Evolutionary conservation across 2,888 invertebrate species (phyloP).

Genomic region (Thelaira solivaga): DNA sequence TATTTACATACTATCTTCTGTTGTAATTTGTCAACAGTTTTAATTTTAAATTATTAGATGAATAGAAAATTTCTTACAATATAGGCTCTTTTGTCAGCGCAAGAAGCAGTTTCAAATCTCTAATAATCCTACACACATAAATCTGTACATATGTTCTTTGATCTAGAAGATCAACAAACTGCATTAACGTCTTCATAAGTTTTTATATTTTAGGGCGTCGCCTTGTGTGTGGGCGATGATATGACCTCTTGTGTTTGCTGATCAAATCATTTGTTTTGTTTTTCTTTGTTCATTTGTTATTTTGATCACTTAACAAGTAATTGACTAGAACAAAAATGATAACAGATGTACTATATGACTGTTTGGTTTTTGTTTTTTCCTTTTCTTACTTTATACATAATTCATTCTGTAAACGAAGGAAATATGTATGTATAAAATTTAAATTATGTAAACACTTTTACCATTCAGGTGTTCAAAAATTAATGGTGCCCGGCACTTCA

Average conservation of each 20-base stretch:
- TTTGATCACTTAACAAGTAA: slow-evolving; percentile 8
- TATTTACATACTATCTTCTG: not conserved
- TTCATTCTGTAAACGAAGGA: no score
- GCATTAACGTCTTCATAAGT: slow-evolving; percentile 10
- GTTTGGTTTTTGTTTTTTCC: no score
- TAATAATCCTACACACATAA: not conserved
- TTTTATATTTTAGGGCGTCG: slow-evolving; percentile 57
- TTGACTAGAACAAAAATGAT: slow-evolving; percentile 1
- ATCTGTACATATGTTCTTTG: no score
- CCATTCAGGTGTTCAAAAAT: slow-evolving; percentile 89
- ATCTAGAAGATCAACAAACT: slow-evolving; percentile 29
- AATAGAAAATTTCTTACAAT: no score
- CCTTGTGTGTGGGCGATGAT: slow-evolving; percentile 52
- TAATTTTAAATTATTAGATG: no score
- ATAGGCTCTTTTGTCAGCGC: not conserved
- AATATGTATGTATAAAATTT: no score
- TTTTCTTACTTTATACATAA: no score
- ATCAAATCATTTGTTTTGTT: slow-evolving; percentile 26
- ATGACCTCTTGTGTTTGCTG: slow-evolving; percentile 35
- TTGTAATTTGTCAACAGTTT: no score
- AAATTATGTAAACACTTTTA: not conserved
- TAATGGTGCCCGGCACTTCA: slow-evolving; percentile 95
- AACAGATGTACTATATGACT: slow-evolving; percentile 1
- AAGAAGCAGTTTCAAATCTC: slow-evolving; percentile 6
- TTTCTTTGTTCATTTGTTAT: slow-evolving; percentile 44